Evolutionary conservation across 2,113 vertebrate genomes (phyloP).

Genomic region (Chloropsis cyanopogon): DNA sequence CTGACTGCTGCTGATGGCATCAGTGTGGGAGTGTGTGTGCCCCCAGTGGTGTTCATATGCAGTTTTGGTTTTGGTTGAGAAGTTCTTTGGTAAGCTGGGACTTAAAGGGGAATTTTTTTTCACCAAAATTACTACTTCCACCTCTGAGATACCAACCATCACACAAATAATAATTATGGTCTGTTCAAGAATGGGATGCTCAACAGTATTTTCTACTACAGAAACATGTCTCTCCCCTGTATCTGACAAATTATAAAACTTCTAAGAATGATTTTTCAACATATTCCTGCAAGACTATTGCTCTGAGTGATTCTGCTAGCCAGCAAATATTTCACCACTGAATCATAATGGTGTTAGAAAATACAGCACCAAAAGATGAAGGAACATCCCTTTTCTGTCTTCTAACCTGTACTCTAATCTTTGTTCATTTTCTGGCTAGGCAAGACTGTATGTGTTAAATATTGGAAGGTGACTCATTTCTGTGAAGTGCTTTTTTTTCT

Average conservation of each 20-base stretch:
- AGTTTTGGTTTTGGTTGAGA: not conserved
- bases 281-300: not conserved
- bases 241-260: not conserved
- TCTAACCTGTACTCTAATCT: not conserved
- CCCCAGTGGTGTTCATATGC: not conserved
- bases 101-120: not conserved
- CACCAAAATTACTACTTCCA: not conserved
- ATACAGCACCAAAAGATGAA: not conserved
- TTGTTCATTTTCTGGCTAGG: not conserved
- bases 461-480: not conserved
- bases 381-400: conserved; percentile 2
- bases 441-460: not conserved
- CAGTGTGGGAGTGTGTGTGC: rapidly evolving
- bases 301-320: not conserved
- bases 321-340: not conserved
- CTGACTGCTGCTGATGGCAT: not conserved
- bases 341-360: not conserved
- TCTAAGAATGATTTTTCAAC: not conserved
- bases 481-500: not conserved
- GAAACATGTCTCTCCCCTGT: not conserved
- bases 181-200: not conserved
- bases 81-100: not conserved
- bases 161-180: not conserved
- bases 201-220: not conserved
- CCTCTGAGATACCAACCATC: not conserved